Percentiles rank a stretch among this genome's conserved stretches.
phyloP scores from a whole-genome alignment of 2,113 vertebrate genomes.

The Myiagra hebetior region DNA sequence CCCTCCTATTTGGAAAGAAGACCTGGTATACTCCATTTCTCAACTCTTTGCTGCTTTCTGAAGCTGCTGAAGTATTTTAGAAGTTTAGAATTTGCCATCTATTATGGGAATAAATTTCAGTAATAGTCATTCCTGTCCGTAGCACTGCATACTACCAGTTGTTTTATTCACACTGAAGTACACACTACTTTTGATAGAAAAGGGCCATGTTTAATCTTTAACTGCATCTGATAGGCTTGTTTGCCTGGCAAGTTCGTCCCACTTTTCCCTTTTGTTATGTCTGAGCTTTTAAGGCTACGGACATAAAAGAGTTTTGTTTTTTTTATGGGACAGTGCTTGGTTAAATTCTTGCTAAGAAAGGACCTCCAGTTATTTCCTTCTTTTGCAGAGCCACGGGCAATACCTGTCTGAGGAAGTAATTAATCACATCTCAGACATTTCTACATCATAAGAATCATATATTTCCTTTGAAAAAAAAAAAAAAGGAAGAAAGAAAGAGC shows the following conservation, averaged over 20 bases:
- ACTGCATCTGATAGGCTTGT: background rate
- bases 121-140: background rate
- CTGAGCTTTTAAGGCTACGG: background rate
- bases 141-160: background rate
- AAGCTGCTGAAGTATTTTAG: background rate
- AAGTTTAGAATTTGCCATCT: background rate
- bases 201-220: background rate
- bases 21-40: background rate
- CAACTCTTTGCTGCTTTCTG: background rate
- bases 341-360: background rate
- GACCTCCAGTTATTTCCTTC: background rate
- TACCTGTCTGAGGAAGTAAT: slow-evolving; percentile 35
- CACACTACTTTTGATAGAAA: background rate
- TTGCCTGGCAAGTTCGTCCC: background rate
- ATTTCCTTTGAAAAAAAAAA: background rate
- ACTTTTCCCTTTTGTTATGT: background rate
- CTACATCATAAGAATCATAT: background rate
- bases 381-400: background rate
- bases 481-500: background rate
- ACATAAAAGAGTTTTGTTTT: background rate
- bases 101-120: background rate
- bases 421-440: slow-evolving; percentile 23
- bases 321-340: background rate
- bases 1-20: background rate
- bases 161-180: background rate